Base-by-base conservation (phyloP, 2,888 invertebrate genomes). In the Meghimatium bilineatum region DNA sequence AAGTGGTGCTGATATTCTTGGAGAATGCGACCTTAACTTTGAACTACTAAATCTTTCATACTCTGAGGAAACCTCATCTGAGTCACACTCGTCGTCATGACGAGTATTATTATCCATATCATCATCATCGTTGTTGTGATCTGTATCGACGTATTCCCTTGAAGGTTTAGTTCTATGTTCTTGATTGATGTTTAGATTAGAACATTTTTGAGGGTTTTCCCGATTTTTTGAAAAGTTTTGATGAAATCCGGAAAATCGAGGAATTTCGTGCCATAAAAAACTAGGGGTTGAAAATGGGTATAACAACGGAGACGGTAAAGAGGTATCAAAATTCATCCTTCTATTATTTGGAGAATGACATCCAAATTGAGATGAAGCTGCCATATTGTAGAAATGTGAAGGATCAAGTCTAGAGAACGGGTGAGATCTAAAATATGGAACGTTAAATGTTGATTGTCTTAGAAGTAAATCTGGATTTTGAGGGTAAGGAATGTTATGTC, bases 11-110 rank as follows among this genome's bases (percentile, higher is more conserved):
- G 60, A 66, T 29, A n/a, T 10, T 32, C 67, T 44, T 52, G 79
- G 69, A 14, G 79, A 79, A 34, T 69, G 79, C 26, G 79, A 79
- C 67, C 79, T 67, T 44, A 69, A 79, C 52, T 69, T 44, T 5
- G 44, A 32, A 38, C 38, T 38, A n/a, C 34, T 5, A 12, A 60
- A 63, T 26, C 63, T 36, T 63, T 36, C 26, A 32, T 5, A 56
- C 34, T 6, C 38, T 38, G 71, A 5, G 5, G 71, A 38, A 23
- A 14, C 2, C 1, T 72, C 49, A 44, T 44, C 26, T 29, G n/a
- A n/a, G 29, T 38, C n/a, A n/a, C n/a, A 38, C 8, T 1, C 49
- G 29, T n/a, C 44, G 44, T 72, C 72, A 44, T 49, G 6, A 49
- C n/a, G 0, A n/a, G 20, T 17, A 8, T n/a, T 10, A 2, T 14